A percentile compares a stretch with the other conserved stretches of the same genome.
Evolutionary conservation across 2,888 invertebrate genomes (phyloP).

Genomic region (Microchrysa polita): DNA sequence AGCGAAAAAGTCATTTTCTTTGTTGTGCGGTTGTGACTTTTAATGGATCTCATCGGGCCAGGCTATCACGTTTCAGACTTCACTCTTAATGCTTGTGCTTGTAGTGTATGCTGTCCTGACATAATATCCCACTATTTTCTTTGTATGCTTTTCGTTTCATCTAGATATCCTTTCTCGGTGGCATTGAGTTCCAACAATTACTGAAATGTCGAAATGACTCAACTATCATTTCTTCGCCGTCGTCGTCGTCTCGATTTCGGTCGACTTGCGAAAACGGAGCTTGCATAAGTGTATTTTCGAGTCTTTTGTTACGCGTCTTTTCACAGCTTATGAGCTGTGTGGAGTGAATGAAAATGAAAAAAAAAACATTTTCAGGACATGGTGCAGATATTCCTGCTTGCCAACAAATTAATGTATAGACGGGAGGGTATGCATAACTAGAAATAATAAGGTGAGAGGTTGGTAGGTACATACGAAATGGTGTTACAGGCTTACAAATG

Average conservation of each 20-base stretch:
- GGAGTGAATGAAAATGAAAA: too few relatives aligned
- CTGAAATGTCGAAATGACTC: not conserved
- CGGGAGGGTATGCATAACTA: too few relatives aligned
- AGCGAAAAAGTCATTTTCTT: conserved; percentile 30
- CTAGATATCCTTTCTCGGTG: not conserved
- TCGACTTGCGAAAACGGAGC: too few relatives aligned
- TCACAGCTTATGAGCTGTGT: not conserved
- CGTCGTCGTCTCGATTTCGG: too few relatives aligned
- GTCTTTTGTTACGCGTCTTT: not conserved
- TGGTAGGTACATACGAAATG: too few relatives aligned
- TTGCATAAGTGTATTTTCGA: not conserved
- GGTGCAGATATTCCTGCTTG: too few relatives aligned
- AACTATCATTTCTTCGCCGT: too few relatives aligned
- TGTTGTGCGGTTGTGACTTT: conserved; percentile 18
- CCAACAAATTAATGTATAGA: too few relatives aligned
- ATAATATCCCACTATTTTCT: not conserved
- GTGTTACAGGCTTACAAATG: too few relatives aligned
- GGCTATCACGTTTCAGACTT: conserved; percentile 33
- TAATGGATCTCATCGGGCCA: conserved; percentile 23
- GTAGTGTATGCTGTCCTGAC: not conserved
- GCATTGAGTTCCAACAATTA: not conserved
- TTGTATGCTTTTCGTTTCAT: not conserved
- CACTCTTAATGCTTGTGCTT: too few relatives aligned
- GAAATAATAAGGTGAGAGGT: too few relatives aligned
- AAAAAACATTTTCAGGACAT: not conserved